Evolutionary conservation across 2,113 vertebrate genomes (phyloP).

Genomic region (Fulica atra): DNA sequence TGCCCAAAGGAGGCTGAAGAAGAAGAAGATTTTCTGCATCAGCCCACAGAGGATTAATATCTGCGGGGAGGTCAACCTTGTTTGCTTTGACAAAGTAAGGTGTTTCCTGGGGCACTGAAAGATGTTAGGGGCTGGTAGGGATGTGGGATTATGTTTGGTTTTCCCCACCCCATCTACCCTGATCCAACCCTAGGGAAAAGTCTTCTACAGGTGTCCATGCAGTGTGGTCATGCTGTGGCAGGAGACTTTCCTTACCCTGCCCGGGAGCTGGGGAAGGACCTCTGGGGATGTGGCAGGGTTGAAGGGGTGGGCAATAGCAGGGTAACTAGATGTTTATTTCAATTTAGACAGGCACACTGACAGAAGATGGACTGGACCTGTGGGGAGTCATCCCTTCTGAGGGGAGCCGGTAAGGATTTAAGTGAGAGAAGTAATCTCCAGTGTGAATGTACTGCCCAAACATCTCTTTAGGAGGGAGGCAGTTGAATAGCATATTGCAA

Average conservation of each 20-base stretch:
- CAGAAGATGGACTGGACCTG: slow-evolving; percentile 78
- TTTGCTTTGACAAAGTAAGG: slow-evolving; percentile 80
- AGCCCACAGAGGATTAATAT: slow-evolving; percentile 77
- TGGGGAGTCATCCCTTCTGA: slow-evolving; percentile 63
- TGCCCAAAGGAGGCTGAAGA: slow-evolving; percentile 74
- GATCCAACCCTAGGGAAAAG: not conserved
- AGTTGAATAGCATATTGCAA: not conserved
- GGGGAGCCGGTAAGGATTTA: slow-evolving; percentile 43
- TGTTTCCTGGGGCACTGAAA: not conserved
- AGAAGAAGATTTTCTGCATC: slow-evolving; percentile 74
- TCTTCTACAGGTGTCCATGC: not conserved
- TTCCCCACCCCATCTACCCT: not conserved
- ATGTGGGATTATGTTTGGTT: not conserved
- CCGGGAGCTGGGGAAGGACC: not conserved
- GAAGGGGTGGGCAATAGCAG: not conserved
- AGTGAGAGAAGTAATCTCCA: not conserved
- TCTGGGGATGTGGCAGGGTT: not conserved
- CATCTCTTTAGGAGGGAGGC: not conserved
- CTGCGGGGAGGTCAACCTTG: slow-evolving; percentile 76
- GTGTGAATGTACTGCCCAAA: not conserved
- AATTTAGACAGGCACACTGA: slow-evolving; percentile 74
- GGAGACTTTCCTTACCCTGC: not conserved
- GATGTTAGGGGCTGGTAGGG: not conserved
- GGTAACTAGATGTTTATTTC: not conserved
- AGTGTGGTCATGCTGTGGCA: accelerated